These are phyloP conservation scores for Misgurnus anguillicaudatus DNA, from an alignment of 2,113 vertebrate species.

Conservation along the genomic window DNA sequence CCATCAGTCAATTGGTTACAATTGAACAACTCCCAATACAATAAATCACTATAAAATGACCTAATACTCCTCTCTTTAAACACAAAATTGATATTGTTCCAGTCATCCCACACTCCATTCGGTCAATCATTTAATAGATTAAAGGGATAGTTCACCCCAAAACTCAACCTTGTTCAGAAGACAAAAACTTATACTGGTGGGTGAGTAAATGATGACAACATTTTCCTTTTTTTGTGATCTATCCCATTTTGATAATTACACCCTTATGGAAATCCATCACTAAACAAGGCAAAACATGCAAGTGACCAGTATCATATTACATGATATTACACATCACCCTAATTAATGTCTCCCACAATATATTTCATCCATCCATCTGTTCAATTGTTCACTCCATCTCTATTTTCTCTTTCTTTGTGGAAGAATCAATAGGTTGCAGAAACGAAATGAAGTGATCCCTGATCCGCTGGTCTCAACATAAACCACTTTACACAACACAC, in stretches of 20 bases:
- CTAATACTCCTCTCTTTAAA: too few species aligned
- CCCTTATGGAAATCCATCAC: background rate
- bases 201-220: too few species aligned
- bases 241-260: background rate
- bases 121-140: background rate
- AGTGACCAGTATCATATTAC: background rate
- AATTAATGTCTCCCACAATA: background rate
- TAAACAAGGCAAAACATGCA: background rate
- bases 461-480: background rate
- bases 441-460: slow-evolving; percentile 25
- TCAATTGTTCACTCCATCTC: background rate
- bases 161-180: too few species aligned
- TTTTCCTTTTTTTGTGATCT: too few species aligned
- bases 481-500: background rate
- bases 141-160: too few species aligned
- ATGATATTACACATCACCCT: background rate
- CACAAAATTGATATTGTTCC: too few species aligned
- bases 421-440: slow-evolving; percentile 15
- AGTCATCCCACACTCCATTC: background rate
- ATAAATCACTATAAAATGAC: too few species aligned
- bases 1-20: slow-evolving; percentile 1
- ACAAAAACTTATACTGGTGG: too few species aligned
- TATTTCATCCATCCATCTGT: slow-evolving; percentile 22
- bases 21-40: background rate
- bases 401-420: slow-evolving; percentile 20